Evolutionary conservation across 1,140 invertebrate genomes (phyloP).

Genomic region (Bicyclus anynana): DNA sequence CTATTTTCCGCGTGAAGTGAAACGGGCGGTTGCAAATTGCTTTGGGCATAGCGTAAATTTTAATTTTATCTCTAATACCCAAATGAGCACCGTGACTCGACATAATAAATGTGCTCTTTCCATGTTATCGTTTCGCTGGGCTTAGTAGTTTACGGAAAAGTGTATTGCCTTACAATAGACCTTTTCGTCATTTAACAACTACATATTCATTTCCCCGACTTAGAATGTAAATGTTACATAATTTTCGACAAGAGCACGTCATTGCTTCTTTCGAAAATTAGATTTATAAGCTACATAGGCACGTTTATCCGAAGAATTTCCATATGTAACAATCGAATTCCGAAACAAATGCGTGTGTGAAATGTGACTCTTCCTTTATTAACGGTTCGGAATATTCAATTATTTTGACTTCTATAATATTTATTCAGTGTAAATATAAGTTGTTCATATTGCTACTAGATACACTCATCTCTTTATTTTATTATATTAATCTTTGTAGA

Average conservation of each 20-base stretch:
- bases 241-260: not conserved
- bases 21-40: conserved; percentile 73
- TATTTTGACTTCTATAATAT: not conserved
- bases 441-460: no score
- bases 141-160: not conserved
- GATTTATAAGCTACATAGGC: not conserved
- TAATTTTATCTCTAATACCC: conserved; percentile 77
- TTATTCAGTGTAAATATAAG: no score
- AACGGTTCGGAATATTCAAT: not conserved
- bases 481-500: no score
- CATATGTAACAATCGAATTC: not conserved
- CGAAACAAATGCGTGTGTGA: not conserved
- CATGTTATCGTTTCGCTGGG: conserved; percentile 24
- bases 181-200: no score
- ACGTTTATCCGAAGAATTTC: not conserved
- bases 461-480: no score
- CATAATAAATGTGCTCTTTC: conserved; percentile 71
- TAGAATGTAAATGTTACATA: not conserved
- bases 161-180: not conserved
- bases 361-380: not conserved
- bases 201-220: not conserved
- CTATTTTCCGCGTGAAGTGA: conserved; percentile 72
- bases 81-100: conserved; percentile 74
- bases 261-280: not conserved
- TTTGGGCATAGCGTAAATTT: conserved; percentile 76